These are phyloP conservation scores for Drosophila differens DNA, from an alignment of 2,888 invertebrate genomes.

Conservation along the genomic window DNA sequence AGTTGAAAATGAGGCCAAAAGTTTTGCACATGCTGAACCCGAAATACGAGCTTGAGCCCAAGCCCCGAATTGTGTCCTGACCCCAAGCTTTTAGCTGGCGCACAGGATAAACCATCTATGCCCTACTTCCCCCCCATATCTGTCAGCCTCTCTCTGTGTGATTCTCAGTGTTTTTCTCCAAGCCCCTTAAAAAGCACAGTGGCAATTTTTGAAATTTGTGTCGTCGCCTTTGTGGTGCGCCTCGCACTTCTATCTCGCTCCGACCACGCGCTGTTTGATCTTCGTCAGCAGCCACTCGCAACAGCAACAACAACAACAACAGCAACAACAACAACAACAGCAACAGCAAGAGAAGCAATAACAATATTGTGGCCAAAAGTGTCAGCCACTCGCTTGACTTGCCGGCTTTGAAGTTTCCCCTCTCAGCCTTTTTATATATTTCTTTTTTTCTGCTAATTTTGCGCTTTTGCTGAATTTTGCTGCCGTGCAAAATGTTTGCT, in stretches of 20 bases:
- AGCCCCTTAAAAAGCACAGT: constrained; percentile 1
- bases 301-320: constrained; percentile 42
- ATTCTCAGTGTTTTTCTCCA: neutral
- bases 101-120: neutral
- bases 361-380: constrained; percentile 42
- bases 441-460: constrained; percentile 49
- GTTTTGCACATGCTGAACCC: constrained; percentile 19
- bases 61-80: constrained; percentile 10
- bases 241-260: constrained; percentile 73
- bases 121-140: no score
- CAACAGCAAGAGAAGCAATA: constrained; percentile 4
- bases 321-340: constrained; percentile 21
- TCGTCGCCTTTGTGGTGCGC: constrained; percentile 71
- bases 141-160: neutral
- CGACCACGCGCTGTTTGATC: constrained; percentile 71
- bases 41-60: constrained; percentile 8
- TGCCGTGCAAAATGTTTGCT: constrained; percentile 34
- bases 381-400: constrained; percentile 52
- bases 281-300: constrained; percentile 65
- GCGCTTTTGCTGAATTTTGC: constrained; percentile 51
- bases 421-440: constrained; percentile 10
- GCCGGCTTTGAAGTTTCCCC: constrained; percentile 58
- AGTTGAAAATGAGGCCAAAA: constrained; percentile 40
- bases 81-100: constrained; percentile 33
- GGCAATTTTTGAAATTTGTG: constrained; percentile 57